Base-by-base conservation (phyloP, 2,888 invertebrate genomes). In the Ormyrus nitidulus region DNA sequence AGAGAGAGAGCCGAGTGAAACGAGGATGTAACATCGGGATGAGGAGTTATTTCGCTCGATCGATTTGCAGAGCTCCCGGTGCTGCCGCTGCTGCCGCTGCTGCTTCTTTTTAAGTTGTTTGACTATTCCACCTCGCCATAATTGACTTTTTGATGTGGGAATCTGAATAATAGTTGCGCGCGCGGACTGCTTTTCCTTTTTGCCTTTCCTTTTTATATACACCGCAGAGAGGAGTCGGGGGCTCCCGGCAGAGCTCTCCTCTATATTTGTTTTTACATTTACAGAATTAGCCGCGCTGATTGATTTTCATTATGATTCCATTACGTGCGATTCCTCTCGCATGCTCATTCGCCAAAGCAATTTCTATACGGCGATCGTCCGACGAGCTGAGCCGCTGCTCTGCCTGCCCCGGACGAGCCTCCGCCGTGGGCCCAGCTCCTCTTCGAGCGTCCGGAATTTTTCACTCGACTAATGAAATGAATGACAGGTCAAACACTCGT, bases 11-110 rank as follows among this genome's bases (percentile, higher is more conserved):
- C 48, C 5, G 13, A 61, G 51, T 11, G 69, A 19, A n/a, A 64
- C n/a, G 70, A 64, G 19, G 64, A 70, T 70, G 51, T 13, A 46
- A 62, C 66, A 49, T 65, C 65, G 74, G 49, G 68, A 75, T 75
- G 70, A 71, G 48, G 53, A 73, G 83, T 86, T 86, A 85, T 86
- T 86, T 86, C 86, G 80, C 84, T 84, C 86, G 83, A 84, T 86
- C 84, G 81, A 79, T 81, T 81, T 81, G 72, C 77, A 13, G 49
- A 62, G 77, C 69, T 71, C 56, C 71, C 46, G 49, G 53, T 65
- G 44, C 74, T 62, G 64, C 65, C 46, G 13, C 65, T 34, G 44
- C 59, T 19, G 19, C 19, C 2, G 19, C 66, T 58, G 13, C 54
- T 61, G 65, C 74, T 74, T 77, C 70, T 77, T 73, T 77, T 77